Evolutionary conservation across 1,140 invertebrate genomes (phyloP), one percentile per base, ranked within the genome.

Genomic region (Euura lappo): DNA sequence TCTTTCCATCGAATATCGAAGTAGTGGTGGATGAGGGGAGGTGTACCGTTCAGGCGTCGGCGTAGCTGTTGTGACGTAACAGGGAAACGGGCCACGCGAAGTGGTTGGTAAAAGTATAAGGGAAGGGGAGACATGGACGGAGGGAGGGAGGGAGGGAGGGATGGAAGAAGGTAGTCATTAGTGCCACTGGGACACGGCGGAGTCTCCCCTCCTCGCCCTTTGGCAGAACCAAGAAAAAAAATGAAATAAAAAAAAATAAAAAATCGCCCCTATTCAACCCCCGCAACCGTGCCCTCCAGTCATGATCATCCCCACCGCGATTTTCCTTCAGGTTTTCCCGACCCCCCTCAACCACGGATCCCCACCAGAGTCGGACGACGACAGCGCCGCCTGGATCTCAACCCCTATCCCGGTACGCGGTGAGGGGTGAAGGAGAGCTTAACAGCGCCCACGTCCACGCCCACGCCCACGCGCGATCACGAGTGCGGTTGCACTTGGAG

Each of bases 171-270:
- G 72, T 72, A 79, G 80, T 81, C 81, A 83, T 83, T 83, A 83
- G 81, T 81, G 81, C 79, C 80, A 83, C 77, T 83, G 78, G 81
- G 80, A 81, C 81, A 83, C 80, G 80, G 78, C 78, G 77, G 76
- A 76, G 74, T 71, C 8, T 2, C 13, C 60, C 43, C 66, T 3
- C 66, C 66, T 7, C 13, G 1, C 66, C 47, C 47, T 2, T 28
- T 28, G 28, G 28, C 28, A 28, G 28, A 51, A 51, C 47, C 47
- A 2, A 51, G 1, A 28, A 28, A 28, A 28, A 28, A 28, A 28
- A 28, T 28, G 28, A 28, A 28, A 28, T 28, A 28, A 0, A 28
- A 28, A 28, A 1, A 28, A 28, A 1, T 1, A 28, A 28, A 28
- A 28, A 28, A 28, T 28, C 28, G 7, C 47, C n/a, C 47, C 47